phyloP scores from a whole-genome alignment of 2,797 vertebrate species.

The Bryconaethiops microstoma region DNA sequence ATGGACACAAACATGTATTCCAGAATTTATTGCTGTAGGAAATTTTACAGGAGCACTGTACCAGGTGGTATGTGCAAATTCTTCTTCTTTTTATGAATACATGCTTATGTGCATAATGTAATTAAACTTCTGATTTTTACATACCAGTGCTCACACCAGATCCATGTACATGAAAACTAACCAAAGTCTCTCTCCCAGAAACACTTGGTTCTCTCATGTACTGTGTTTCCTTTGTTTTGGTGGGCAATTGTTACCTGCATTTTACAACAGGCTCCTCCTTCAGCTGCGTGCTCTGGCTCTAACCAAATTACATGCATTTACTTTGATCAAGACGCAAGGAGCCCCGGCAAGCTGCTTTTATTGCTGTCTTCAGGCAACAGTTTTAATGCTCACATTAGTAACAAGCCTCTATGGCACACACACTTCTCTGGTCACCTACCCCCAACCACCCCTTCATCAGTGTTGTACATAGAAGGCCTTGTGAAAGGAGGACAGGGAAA shows the following conservation, averaged over 20 bases:
- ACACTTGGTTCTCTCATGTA: not conserved
- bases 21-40: too few relatives aligned
- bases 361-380: slow-evolving; percentile 92
- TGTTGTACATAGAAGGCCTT: slow-evolving; percentile 70
- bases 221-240: slow-evolving; percentile 46
- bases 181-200: not conserved
- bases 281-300: slow-evolving; percentile 82
- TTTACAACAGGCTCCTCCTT: slow-evolving; percentile 86
- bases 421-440: slow-evolving; percentile 70
- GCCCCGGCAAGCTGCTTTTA: slow-evolving; percentile 87
- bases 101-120: too few relatives aligned
- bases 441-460: slow-evolving; percentile 32
- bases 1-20: too few relatives aligned
- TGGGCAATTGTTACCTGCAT: slow-evolving; percentile 66
- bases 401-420: slow-evolving; percentile 79
- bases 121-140: too few relatives aligned
- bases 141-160: not conserved
- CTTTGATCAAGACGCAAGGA: slow-evolving; percentile 96
- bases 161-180: not conserved
- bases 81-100: too few relatives aligned
- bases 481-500: slow-evolving; percentile 47
- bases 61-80: too few relatives aligned
- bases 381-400: slow-evolving; percentile 93
- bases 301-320: slow-evolving; percentile 94
- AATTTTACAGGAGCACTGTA: too few relatives aligned